These are phyloP conservation scores for Centrocercus urophasianus DNA, from an alignment of 2,113 vertebrate genomes.

Conservation along the genomic window DNA sequence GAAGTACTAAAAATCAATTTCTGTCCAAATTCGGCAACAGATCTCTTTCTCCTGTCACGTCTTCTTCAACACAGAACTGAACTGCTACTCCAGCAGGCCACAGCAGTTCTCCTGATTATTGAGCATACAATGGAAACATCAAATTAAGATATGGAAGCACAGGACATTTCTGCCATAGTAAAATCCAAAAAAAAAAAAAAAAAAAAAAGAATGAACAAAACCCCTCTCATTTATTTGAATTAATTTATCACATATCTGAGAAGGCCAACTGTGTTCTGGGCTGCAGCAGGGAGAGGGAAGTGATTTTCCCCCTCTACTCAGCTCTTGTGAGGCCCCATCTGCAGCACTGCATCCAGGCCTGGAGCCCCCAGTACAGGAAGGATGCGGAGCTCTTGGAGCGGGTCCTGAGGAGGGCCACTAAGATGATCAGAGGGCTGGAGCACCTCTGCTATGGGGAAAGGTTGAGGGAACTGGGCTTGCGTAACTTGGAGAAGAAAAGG, in stretches of 20 bases:
- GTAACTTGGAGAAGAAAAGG: too few species aligned
- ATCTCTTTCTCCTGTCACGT: neutral
- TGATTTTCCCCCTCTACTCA: too few species aligned
- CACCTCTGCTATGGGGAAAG: too few species aligned
- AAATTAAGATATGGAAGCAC: neutral
- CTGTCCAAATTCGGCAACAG: neutral
- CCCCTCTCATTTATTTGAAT: neutral
- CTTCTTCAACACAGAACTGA: neutral
- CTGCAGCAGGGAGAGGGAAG: too few species aligned
- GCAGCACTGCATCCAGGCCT: too few species aligned
- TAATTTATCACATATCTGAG: neutral
- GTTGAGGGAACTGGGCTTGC: too few species aligned
- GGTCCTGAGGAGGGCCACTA: too few species aligned
- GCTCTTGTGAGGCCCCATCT: too few species aligned
- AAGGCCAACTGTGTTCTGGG: neutral
- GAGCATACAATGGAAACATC: neutral
- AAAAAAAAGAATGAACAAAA: too few species aligned
- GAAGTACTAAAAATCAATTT: neutral
- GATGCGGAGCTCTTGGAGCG: too few species aligned
- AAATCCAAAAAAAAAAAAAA: neutral
- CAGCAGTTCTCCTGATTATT: neutral
- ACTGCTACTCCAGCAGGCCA: neutral
- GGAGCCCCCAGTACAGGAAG: too few species aligned
- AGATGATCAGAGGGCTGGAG: too few species aligned
- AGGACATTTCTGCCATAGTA: neutral